Evolutionary conservation across 2,797 vertebrate species (phyloP).

Genomic region (Cebuella pygmaea): DNA sequence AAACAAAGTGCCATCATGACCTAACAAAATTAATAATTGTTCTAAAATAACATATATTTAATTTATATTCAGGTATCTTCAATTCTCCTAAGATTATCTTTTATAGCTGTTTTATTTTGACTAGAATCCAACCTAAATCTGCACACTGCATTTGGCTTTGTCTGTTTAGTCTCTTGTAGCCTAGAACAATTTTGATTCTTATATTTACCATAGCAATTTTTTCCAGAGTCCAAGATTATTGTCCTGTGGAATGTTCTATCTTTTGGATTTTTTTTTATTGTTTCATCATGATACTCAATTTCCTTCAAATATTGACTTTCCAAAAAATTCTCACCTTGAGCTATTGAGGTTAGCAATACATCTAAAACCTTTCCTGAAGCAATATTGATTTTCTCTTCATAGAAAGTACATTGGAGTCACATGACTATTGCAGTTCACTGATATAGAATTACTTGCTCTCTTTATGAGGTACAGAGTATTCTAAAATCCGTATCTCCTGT

Average conservation of each 20-base stretch:
- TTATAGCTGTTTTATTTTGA: not conserved
- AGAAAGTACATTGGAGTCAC: conserved; percentile 56
- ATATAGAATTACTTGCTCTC: conserved; percentile 25
- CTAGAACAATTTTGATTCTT: not conserved
- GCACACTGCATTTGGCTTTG: not conserved
- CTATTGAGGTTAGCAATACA: not conserved
- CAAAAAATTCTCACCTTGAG: conserved; percentile 37
- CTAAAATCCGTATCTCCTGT: not conserved
- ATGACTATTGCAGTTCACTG: conserved; percentile 20
- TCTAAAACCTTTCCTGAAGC: conserved; percentile 48
- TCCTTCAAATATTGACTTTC: conserved; percentile 54
- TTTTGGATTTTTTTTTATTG: conserved; percentile 13
- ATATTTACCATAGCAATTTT: not conserved
- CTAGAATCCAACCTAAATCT: not conserved
- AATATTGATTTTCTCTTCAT: conserved; percentile 57
- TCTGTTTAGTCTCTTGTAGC: not conserved
- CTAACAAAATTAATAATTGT: not conserved
- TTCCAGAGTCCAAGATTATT: not conserved
- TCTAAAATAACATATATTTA: not conserved
- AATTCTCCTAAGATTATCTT: not conserved
- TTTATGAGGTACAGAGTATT: not conserved
- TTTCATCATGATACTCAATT: conserved; percentile 41
- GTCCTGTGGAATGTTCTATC: not conserved
- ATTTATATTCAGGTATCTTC: not conserved
- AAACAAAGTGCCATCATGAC: not conserved